These are phyloP conservation scores for Daubentonia madagascariensis DNA, from an alignment of 2,113 vertebrate genomes.

Conservation along the genomic window DNA sequence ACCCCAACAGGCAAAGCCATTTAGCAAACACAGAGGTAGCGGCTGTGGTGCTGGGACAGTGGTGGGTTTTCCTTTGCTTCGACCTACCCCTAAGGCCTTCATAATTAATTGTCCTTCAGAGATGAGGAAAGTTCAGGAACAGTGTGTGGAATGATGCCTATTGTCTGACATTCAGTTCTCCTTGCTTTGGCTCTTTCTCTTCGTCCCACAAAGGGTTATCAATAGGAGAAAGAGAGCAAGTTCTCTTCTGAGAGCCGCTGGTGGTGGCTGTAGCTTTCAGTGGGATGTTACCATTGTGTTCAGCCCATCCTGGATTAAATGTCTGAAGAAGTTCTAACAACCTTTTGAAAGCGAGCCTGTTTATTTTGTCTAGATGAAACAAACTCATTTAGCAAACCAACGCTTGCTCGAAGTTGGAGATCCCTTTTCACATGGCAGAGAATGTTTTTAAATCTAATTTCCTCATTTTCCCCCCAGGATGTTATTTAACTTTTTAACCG, in stretches of 20 bases:
- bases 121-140: conserved; percentile 90
- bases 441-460: conserved; percentile 46
- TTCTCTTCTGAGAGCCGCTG: conserved; percentile 84
- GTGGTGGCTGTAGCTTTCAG: conserved; percentile 80
- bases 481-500: background rate
- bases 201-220: conserved; percentile 88
- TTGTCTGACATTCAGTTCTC: conserved; percentile 90
- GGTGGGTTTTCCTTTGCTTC: conserved; percentile 85
- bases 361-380: conserved; percentile 80
- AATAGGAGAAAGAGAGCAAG: conserved; percentile 83
- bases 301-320: conserved; percentile 77
- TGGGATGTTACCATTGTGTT: conserved; percentile 79
- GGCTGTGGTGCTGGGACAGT: conserved; percentile 80
- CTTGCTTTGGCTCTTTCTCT: conserved; percentile 84
- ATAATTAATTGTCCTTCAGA: conserved; percentile 92
- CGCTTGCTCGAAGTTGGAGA: conserved; percentile 69
- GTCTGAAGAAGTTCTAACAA: conserved; percentile 82
- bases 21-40: conserved; percentile 82
- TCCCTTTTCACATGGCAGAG: background rate
- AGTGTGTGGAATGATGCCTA: conserved; percentile 85
- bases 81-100: conserved; percentile 90
- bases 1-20: conserved; percentile 83
- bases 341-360: conserved; percentile 80
- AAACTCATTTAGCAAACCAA: conserved; percentile 76
- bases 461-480: background rate